These are phyloP conservation scores for Danio tinwini DNA, from an alignment of 2,797 vertebrate genomes.

Conservation along the genomic window DNA sequence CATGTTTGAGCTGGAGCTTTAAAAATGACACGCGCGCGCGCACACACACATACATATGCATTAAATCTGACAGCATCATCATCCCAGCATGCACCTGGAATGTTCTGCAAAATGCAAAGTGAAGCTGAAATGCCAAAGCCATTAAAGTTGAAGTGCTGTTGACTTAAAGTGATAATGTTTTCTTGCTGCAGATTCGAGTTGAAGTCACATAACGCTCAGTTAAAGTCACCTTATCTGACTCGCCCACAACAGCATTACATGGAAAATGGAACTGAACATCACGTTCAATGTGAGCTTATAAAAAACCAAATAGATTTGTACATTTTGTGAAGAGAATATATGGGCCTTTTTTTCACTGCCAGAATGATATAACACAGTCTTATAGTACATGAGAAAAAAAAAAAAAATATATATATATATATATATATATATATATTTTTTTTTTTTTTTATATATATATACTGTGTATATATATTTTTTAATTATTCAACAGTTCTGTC, in stretches of 20 bases:
- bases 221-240: slow-evolving; percentile 7
- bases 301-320: neutral
- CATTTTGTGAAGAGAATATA: neutral
- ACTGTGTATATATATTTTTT: no score
- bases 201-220: neutral
- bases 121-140: slow-evolving; percentile 39
- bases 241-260: neutral
- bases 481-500: no score
- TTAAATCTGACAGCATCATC: slow-evolving; percentile 5
- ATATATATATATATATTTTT: no score
- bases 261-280: neutral
- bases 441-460: no score
- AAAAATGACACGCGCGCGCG: neutral
- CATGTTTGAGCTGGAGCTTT: neutral
- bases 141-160: slow-evolving; percentile 20
- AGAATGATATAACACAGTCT: neutral
- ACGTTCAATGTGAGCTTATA: neutral
- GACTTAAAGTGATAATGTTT: slow-evolving; percentile 12
- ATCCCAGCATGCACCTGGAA: neutral
- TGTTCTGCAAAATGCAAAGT: slow-evolving; percentile 20
- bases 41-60: neutral
- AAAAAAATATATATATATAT: no score
- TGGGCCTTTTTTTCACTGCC: neutral
- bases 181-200: neutral
- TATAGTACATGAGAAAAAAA: neutral